These are phyloP conservation scores for Melanargia galathea DNA, from an alignment of 2,888 invertebrate genomes.

Conservation along the genomic window DNA sequence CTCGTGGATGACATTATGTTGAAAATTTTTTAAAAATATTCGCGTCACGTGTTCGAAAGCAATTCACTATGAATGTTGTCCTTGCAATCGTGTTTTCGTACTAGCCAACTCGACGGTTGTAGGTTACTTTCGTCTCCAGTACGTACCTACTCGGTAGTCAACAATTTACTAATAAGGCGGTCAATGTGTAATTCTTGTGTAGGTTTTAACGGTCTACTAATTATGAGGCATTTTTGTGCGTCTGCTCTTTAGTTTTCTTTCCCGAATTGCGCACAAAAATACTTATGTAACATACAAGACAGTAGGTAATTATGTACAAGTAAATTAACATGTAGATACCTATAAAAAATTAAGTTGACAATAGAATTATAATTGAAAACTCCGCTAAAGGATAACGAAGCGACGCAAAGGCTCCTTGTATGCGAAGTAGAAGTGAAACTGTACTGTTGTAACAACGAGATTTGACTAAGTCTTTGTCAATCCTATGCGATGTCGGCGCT, in stretches of 20 bases:
- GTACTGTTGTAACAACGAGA: too few species aligned
- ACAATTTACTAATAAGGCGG: slow-evolving; percentile 21
- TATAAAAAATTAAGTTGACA: too few species aligned
- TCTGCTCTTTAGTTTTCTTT: neutral
- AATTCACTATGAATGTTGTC: slow-evolving; percentile 28
- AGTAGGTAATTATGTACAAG: too few species aligned
- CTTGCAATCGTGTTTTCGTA: slow-evolving; percentile 34
- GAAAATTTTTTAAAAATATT: slow-evolving; percentile 31
- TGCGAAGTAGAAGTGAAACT: too few species aligned
- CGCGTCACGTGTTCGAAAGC: slow-evolving; percentile 26
- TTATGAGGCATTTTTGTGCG: slow-evolving; percentile 3
- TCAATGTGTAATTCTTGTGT: slow-evolving; percentile 28
- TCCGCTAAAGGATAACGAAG: too few species aligned
- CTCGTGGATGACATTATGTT: neutral
- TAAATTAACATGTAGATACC: too few species aligned
- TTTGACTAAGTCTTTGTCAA: too few species aligned
- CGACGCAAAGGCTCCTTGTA: too few species aligned
- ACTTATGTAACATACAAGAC: too few species aligned
- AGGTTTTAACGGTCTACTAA: slow-evolving; percentile 17
- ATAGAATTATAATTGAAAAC: too few species aligned
- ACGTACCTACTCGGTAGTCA: neutral
- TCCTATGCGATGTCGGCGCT: too few species aligned
- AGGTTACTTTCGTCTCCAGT: slow-evolving; percentile 34
- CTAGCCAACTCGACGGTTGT: slow-evolving; percentile 13
- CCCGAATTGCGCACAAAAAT: neutral